A percentile compares a stretch with the other conserved stretches of the same genome.
Evolutionary conservation across 37 sponge, comb jelly and placozoan genomes (phyloP).

Genomic region (Cladorhizidae sp.): DNA sequence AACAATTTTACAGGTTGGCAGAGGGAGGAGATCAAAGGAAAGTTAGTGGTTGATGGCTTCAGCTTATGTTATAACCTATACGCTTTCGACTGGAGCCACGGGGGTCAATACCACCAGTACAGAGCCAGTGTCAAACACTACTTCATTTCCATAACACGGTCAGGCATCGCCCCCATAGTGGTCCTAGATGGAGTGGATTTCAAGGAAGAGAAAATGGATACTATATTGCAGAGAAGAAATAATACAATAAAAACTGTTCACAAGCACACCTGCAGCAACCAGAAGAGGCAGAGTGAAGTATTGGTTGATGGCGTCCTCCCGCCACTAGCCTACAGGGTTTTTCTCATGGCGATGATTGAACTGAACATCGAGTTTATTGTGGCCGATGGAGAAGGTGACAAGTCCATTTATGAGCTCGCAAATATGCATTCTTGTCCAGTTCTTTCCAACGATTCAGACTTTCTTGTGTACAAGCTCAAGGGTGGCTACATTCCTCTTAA

Average conservation of each 20-base stretch:
- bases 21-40: conserved; percentile 13
- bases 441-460: conserved; percentile 75
- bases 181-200: conserved; percentile 78
- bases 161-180: conserved; percentile 49
- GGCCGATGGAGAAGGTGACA: conserved; percentile 83
- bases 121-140: conserved; percentile 9
- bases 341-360: conserved; percentile 34
- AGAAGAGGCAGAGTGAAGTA: conserved; percentile 8
- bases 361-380: conserved; percentile 29
- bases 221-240: conserved; percentile 7
- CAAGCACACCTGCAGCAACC: background rate
- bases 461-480: conserved; percentile 62
- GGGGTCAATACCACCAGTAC: conserved; percentile 75
- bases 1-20: conserved; percentile 24
- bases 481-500: conserved; percentile 71
- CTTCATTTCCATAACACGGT: conserved; percentile 25
- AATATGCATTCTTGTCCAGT: conserved; percentile 67
- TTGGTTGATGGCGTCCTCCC: conserved; percentile 70
- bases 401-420: conserved; percentile 47
- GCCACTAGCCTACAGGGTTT: conserved; percentile 26
- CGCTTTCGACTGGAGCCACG: conserved; percentile 35
- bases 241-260: background rate
- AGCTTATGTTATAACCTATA: conserved; percentile 49
- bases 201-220: conserved; percentile 49
- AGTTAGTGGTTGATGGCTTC: conserved; percentile 66